Conservation (phyloP, 1,140 invertebrate species). For the Pristionchus pacificus region DNA sequence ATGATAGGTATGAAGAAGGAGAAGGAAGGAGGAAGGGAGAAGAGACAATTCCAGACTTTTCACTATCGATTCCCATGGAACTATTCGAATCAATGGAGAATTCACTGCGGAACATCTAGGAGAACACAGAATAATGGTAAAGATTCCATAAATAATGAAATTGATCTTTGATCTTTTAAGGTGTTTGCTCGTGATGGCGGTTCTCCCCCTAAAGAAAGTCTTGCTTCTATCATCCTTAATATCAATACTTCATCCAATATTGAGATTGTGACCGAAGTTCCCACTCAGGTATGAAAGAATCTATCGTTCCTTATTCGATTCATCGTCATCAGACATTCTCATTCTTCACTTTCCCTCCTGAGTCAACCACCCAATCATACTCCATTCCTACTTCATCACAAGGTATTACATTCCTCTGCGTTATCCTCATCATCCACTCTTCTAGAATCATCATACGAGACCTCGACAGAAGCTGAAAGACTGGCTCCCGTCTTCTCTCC, state of each 20-base stretch:
- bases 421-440: too few species aligned
- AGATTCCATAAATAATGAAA: background rate
- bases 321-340: background rate
- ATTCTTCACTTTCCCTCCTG: too few species aligned
- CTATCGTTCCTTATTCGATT: background rate
- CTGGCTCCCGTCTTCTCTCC: slow-evolving; percentile 47
- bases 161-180: background rate
- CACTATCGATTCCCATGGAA: slow-evolving; percentile 36
- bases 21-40: background rate
- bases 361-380: too few species aligned
- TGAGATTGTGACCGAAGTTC: background rate
- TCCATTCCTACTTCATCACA: too few species aligned
- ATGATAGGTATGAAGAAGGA: slow-evolving; percentile 32
- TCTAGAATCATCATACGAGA: too few species aligned
- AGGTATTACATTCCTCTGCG: too few species aligned
- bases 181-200: slow-evolving; percentile 47
- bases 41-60: slow-evolving; percentile 41
- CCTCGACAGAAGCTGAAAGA: slow-evolving; percentile 17
- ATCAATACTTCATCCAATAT: background rate
- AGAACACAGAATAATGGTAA: slow-evolving; percentile 39
- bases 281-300: slow-evolving; percentile 3
- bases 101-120: slow-evolving; percentile 52
- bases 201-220: slow-evolving; percentile 46
- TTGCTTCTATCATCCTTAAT: slow-evolving; percentile 6
- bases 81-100: slow-evolving; percentile 46